phyloP scores from a whole-genome alignment of 2,888 invertebrate species.

The Lordiphosa andalusiaca region DNA sequence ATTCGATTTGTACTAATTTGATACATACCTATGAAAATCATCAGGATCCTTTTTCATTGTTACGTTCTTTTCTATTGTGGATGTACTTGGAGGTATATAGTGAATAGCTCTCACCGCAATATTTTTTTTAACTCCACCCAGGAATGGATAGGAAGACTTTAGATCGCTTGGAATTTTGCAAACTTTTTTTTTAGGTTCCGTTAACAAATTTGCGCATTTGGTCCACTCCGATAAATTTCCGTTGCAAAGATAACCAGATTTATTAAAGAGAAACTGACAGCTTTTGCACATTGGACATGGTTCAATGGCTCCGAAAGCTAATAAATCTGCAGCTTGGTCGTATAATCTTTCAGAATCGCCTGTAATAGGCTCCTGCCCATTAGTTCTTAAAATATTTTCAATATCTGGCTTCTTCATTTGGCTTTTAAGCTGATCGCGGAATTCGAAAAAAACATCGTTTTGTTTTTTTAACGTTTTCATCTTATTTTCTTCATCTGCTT shows the following conservation, averaged over 20 bases:
- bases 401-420: constrained; percentile 84
- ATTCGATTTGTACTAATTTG: not conserved
- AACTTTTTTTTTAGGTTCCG: constrained; percentile 86
- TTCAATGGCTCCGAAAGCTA: constrained; percentile 92
- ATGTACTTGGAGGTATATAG: constrained; percentile 81
- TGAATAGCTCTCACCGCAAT: constrained; percentile 83
- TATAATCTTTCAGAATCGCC: constrained; percentile 84
- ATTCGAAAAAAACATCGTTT: constrained; percentile 81
- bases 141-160: constrained; percentile 82
- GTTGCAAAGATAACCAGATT: constrained; percentile 91
- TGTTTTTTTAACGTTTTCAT: constrained; percentile 81
- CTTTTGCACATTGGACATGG: constrained; percentile 89
- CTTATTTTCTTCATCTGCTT: constrained; percentile 83
- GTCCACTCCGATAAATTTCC: constrained; percentile 90
- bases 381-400: constrained; percentile 84
- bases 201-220: constrained; percentile 88
- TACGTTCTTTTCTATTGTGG: constrained; percentile 60
- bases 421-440: constrained; percentile 84
- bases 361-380: constrained; percentile 85
- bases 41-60: constrained; percentile 52
- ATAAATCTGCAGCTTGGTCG: constrained; percentile 89
- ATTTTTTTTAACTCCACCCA: constrained; percentile 84
- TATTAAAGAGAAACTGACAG: constrained; percentile 86
- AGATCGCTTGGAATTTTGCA: constrained; percentile 86
- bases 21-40: constrained; percentile 79